A percentile compares a stretch with the other conserved stretches of the same genome.
These are phyloP conservation scores for Desoria tigrina DNA, from an alignment of 2,888 invertebrate genomes.

Conservation along the genomic window DNA sequence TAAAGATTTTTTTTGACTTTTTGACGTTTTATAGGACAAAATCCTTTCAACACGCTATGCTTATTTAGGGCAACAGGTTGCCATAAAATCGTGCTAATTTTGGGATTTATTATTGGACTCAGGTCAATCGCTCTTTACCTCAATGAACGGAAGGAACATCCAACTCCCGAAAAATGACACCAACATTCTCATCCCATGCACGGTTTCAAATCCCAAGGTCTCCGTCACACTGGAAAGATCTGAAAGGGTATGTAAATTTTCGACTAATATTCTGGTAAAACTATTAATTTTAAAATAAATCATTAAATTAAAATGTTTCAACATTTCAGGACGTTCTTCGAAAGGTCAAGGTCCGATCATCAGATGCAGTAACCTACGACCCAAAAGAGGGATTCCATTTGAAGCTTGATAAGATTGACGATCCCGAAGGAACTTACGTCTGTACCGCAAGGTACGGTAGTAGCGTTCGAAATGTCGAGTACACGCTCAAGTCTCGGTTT, in stretches of 20 bases:
- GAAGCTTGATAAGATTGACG: constrained; percentile 26
- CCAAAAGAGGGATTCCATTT: constrained; percentile 38
- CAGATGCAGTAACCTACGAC: constrained; percentile 32
- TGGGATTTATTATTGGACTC: background rate
- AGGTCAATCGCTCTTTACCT: constrained; percentile 45
- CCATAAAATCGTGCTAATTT: background rate
- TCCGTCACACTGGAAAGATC: constrained; percentile 45
- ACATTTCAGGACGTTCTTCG: constrained; percentile 35
- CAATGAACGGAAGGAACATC: constrained; percentile 38
- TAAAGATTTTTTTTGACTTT: background rate
- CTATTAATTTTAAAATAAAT: background rate
- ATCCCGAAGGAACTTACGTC: constrained; percentile 44
- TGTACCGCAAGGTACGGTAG: constrained; percentile 43
- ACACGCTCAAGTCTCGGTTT: constrained; percentile 25
- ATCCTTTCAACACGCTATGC: background rate
- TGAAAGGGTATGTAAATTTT: constrained; percentile 30
- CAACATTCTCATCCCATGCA: constrained; percentile 45
- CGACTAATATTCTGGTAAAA: background rate
- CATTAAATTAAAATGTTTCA: background rate
- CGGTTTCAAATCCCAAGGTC: constrained; percentile 45
- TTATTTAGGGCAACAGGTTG: background rate
- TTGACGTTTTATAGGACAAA: no score
- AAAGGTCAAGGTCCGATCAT: constrained; percentile 23
- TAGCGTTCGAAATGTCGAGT: constrained; percentile 41
- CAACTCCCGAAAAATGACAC: constrained; percentile 44